Base-by-base conservation (phyloP, 2,888 invertebrate species). In the Harpalus rubripes region DNA sequence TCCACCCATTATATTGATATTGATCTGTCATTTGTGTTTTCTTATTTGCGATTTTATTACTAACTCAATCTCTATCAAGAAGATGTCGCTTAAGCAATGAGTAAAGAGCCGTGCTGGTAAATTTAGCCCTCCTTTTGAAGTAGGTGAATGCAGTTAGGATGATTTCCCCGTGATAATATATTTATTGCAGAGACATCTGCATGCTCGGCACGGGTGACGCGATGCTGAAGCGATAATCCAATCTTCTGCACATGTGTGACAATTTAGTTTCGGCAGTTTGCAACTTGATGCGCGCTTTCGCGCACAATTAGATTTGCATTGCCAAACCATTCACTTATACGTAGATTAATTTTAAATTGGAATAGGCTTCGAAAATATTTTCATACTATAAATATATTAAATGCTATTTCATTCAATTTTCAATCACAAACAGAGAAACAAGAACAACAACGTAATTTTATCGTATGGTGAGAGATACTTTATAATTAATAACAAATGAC, bases 201-300 rank as follows among this genome's bases (percentile, higher is more conserved):
- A 44, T 44, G 72, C 44, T 41, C 2, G 22, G 26, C 32, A 68
- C n/a, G 44, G 22, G 10, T 74, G 72, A 74, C 18, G 72, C 44
- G 72, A 74, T 74, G 44, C 16, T 74, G 72, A 74, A 44, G 72
- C 72, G 72, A 74, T 74, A 74, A 74, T 74, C 72, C 44, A 74
- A 74, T 74, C 10, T 15, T 44, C 72, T 44, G 72, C 26, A 74
- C 72, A 74, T 74, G 72, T 74, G 68, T 68, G 68, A 68, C 68
- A 68, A 68, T 68, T 68, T 68, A 68, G 68, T 39, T 39, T 63
- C 63, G 68, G 32, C 41, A 68, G 32, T 68, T 74, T 74, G 32
- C 72, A 74, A 74, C 44, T 74, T 44, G 72, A 74, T 74, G 72
- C 72, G 44, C 18, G 72, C 72, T 74, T 74, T 74, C 18, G 44